Conservation (phyloP, 1,140 invertebrate species). For the Platyscapa corneri region DNA sequence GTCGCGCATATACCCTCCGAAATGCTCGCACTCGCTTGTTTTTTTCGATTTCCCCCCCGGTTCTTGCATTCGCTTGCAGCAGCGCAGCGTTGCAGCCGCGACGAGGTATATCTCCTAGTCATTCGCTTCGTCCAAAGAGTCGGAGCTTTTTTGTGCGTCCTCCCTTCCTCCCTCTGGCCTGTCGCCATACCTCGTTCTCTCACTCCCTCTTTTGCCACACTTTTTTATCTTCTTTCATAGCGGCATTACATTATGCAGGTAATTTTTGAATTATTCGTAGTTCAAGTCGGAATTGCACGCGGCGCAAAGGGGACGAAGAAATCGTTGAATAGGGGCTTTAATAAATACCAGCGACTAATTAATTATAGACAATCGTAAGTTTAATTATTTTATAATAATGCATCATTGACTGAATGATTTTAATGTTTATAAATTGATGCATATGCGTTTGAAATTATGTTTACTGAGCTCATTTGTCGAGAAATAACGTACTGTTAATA, state of each 20-base stretch:
- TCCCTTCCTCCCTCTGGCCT: too few relatives aligned
- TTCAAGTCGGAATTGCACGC: constrained; percentile 43
- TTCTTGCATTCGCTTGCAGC: constrained; percentile 50
- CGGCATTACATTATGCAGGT: constrained; percentile 53
- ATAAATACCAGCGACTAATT: constrained; percentile 13
- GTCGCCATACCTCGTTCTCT: too few relatives aligned
- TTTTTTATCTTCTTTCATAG: constrained; percentile 11
- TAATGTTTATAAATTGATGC: constrained; percentile 36
- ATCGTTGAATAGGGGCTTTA: neutral
- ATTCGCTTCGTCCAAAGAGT: constrained; percentile 16
- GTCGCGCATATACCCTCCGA: constrained; percentile 47
- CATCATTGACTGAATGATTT: constrained; percentile 37
- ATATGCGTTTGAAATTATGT: constrained; percentile 30
- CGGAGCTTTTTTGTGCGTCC: constrained; percentile 9
- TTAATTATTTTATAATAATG: constrained; percentile 43
- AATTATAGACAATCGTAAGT: constrained; percentile 46
- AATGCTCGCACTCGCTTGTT: neutral
- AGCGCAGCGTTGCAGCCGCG: constrained; percentile 11
- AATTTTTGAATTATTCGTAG: constrained; percentile 53
- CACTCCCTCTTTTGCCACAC: neutral
- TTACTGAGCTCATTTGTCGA: constrained; percentile 1
- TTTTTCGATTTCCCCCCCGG: constrained; percentile 34
- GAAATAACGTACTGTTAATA: constrained; percentile 17
- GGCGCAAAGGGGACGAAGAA: neutral
- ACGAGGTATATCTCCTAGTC: neutral